Evolutionary conservation across 2,888 invertebrate species (phyloP), one percentile per base, ranked within the genome.

Genomic region (Lymantria dispar): DNA sequence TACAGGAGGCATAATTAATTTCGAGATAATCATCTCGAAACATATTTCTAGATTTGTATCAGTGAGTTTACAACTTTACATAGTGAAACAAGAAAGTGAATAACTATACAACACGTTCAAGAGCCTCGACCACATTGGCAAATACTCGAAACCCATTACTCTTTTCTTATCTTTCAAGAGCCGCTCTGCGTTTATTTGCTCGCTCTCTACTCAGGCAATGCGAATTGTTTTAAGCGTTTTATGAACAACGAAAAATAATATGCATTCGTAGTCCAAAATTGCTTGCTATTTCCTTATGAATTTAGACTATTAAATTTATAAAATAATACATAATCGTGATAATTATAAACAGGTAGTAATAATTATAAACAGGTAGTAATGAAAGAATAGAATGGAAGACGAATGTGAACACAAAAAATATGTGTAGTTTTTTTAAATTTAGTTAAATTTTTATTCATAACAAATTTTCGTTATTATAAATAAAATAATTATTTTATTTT

Each of bases 71-170:
- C 29, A 48, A 57, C 50, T 49, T 58, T 56, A 55, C 51, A 59
- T 37, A 22, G 22, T 39, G 14, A 38, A 38, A n/a, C 31, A 58
- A 51, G 48, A 56, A 60, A 50, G 50, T 48, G 54, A 52, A 64
- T 12, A n/a, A 40, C 8, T 22, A 29, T 50, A 50, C 30, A 43
- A 57, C 49, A 52, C 40, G 58, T 63, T 61, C 56, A 64, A 57
- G 55, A 53, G 39, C 54, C 51, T 43, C 43, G 41, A 53, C 45
- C 47, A 40, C 50, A 48, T 57, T 60, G 50, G 57, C 48, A 43
- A 56, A 56, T 58, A 58, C 54, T 62, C 42, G 14, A 56, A 64
- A 58, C 51, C 60, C 64, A 66, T 68, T 69, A 64, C 52, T 52
- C 49, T 60, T 50, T 49, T 51, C 46, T 50, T 63, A 60, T 59